Conservation (phyloP, 2,888 invertebrate species). For the Hydraecia micacea region DNA sequence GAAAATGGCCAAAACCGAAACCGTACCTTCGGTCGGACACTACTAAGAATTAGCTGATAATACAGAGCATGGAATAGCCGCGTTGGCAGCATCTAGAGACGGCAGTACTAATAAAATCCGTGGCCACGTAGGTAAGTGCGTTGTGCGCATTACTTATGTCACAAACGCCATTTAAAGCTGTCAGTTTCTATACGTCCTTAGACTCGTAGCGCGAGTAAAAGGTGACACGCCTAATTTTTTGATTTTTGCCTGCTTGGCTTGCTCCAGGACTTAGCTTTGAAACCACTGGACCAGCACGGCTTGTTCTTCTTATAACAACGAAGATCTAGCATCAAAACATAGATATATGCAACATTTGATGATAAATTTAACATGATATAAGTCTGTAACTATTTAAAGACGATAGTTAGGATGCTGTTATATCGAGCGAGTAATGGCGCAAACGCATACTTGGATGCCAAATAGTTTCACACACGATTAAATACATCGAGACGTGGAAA, state of each 20-base stretch:
- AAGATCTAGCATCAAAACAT: not conserved
- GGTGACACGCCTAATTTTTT: not conserved
- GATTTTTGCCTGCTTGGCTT: not conserved
- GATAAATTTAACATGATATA: slow-evolving; percentile 7
- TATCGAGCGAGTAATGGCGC: slow-evolving; percentile 34
- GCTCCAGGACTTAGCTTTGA: not conserved
- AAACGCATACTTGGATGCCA: slow-evolving; percentile 42
- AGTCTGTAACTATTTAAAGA: slow-evolving; percentile 27
- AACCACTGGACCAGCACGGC: not conserved
- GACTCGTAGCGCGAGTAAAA: not conserved
- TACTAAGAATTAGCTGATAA: not conserved
- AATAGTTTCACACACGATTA: slow-evolving; percentile 45
- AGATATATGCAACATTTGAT: not conserved
- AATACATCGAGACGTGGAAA: slow-evolving; percentile 38
- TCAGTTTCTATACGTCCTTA: not conserved
- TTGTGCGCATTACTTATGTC: not conserved
- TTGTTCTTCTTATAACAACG: not conserved
- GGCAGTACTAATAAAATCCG: not conserved
- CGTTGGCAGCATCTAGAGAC: not conserved
- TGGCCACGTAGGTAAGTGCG: not conserved
- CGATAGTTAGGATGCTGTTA: slow-evolving; percentile 19
- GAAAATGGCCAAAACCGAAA: no score
- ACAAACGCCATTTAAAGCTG: not conserved
- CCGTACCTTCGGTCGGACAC: not conserved
- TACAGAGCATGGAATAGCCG: not conserved